Base-by-base conservation (phyloP, 2,113 vertebrate genomes). In the Lontra canadensis region DNA sequence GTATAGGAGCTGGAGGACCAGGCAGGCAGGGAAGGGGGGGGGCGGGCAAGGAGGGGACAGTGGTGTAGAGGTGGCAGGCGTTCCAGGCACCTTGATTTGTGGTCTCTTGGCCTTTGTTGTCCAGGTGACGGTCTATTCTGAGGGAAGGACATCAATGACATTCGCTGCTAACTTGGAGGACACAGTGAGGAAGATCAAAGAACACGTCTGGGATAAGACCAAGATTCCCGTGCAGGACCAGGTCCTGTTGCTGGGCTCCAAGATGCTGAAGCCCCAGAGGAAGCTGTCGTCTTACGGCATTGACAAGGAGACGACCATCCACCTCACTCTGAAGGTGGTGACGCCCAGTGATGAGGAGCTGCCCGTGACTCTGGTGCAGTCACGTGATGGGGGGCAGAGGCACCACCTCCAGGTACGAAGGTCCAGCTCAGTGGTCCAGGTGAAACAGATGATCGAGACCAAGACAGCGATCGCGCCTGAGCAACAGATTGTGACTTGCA, bases 251-350 rank as follows among this genome's bases (percentile, higher is more conserved):
- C 57, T 94, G 82, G 92, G 59, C 42, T 67, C 90, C 2, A 42
- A 80, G 90, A 67, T 23, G 6, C 90, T 96, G 9, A 36, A 90
- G 59, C 67, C 96, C 4, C 47, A 29, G 42, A 94, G 73, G 63
- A 95, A 4, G 0, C 80, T 97, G 1, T 97, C 93, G 0, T 92
- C 80, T 0, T 96, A 96, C 0, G 87, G 93, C 14, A 87, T 65
- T 6, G 80, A 97, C 84, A 94, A 87, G 67, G 80, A 96, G 61
- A 92, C 20, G 0, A 92, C 87, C 55, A 78, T 97, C 42, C 80
- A 96, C 69, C 87, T 96, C 31, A 95, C 90, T 31, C 83, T 97
- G 57, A 95, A 95, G 80, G 94, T 97, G 74, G 93, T 88, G 57
- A 87, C 18, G 67, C 65, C 90, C 88, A 92, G 39, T 34, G 95